These are phyloP conservation scores for Calypte anna DNA, from an alignment of 2,113 vertebrate species.

Conservation along the genomic window DNA sequence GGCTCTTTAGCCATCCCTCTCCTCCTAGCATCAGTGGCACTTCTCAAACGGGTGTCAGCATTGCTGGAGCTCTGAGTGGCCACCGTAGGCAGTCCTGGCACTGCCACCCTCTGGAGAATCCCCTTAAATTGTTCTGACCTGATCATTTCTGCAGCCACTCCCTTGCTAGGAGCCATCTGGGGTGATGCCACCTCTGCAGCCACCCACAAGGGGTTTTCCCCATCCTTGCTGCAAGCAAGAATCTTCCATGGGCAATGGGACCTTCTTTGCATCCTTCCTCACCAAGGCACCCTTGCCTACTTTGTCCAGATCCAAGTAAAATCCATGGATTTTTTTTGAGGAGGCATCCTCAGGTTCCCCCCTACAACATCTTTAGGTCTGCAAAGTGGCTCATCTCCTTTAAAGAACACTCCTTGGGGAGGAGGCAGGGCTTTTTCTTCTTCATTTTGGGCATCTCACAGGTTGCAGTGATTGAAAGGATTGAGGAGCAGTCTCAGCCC, in stretches of 20 bases:
- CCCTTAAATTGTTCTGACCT: not conserved
- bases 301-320: constrained; percentile 62
- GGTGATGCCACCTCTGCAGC: not conserved
- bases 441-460: not conserved
- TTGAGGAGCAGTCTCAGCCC: not conserved
- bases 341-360: constrained; percentile 40
- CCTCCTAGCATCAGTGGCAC: not conserved
- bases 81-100: not conserved
- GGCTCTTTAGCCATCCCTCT: not conserved
- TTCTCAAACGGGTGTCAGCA: not conserved
- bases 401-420: not conserved
- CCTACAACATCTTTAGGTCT: not conserved
- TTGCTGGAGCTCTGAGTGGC: not conserved
- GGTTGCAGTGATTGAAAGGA: not conserved
- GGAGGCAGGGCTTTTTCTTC: not conserved
- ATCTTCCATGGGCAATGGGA: not conserved
- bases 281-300: not conserved
- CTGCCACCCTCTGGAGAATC: fast-evolving
- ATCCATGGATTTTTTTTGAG: not conserved
- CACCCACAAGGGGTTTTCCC: fast-evolving
- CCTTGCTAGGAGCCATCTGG: not conserved
- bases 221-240: fast-evolving
- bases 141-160: not conserved
- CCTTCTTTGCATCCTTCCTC: not conserved
- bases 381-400: not conserved